Evolutionary conservation across 2,888 invertebrate species (phyloP).

Genomic region (Brachypalpus laphriformis): DNA sequence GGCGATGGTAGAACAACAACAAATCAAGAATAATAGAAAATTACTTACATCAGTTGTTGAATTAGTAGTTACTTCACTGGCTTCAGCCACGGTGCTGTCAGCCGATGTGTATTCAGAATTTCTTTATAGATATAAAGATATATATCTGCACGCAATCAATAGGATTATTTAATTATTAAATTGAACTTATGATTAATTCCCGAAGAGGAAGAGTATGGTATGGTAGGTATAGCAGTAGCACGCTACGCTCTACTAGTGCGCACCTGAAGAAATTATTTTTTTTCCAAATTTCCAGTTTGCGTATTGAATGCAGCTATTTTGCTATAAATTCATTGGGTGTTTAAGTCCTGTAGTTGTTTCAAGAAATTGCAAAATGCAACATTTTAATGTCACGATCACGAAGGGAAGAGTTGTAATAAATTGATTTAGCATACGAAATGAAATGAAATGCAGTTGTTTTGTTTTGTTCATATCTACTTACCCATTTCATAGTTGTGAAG

Average conservation of each 20-base stretch:
- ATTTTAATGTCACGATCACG: conserved; percentile 59
- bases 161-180: conserved; percentile 35
- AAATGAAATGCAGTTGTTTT: conserved; percentile 19
- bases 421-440: conserved; percentile 42
- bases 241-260: conserved; percentile 37
- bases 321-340: conserved; percentile 65
- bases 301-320: conserved; percentile 62
- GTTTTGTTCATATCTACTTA: conserved; percentile 22
- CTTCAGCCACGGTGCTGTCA: conserved; percentile 79
- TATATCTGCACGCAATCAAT: conserved; percentile 54
- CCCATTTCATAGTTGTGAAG: conserved; percentile 63
- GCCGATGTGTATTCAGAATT: conserved; percentile 66
- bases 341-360: conserved; percentile 60
- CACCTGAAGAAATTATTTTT: conserved; percentile 35
- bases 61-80: conserved; percentile 77
- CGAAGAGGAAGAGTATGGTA: conserved; percentile 31
- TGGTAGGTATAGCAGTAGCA: neutral
- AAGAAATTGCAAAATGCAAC: conserved; percentile 67
- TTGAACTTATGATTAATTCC: conserved; percentile 38
- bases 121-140: too few species aligned
- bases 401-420: conserved; percentile 49
- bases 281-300: conserved; percentile 55
- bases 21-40: conserved; percentile 63
- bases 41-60: conserved; percentile 80
- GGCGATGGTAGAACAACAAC: conserved; percentile 66